These are phyloP conservation scores for Drosophila antonietae DNA, from an alignment of 2,888 invertebrate species.

Conservation along the genomic window DNA sequence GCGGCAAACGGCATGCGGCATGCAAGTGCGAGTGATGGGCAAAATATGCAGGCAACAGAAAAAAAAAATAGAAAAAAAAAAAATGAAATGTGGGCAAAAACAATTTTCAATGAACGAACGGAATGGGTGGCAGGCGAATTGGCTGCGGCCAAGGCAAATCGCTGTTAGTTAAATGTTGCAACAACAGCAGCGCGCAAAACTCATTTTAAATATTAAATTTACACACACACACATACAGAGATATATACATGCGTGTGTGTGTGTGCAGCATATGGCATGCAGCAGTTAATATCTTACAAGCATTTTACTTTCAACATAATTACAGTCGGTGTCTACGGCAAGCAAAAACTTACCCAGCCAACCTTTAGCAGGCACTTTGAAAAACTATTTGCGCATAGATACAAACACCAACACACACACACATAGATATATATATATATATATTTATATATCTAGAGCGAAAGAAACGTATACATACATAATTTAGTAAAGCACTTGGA, in stretches of 20 bases:
- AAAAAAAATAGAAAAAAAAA: neutral
- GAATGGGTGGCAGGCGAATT: conserved; percentile 30
- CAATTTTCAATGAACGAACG: conserved; percentile 62
- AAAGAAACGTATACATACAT: conserved; percentile 56
- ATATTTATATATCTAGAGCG: conserved; percentile 2
- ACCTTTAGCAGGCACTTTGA: conserved; percentile 56
- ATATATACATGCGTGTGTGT: neutral
- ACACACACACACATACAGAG: conserved; percentile 23
- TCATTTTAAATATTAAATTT: conserved; percentile 68
- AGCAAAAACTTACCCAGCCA: conserved; percentile 39
- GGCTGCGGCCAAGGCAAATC: conserved; percentile 50
- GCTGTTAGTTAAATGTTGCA: conserved; percentile 60
- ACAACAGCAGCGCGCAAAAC: conserved; percentile 26
- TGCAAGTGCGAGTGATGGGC: conserved; percentile 8
- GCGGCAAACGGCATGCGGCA: conserved; percentile 14
- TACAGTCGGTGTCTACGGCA: conserved; percentile 68
- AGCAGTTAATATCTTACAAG: conserved; percentile 76
- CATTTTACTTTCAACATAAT: conserved; percentile 79
- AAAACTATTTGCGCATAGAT: conserved; percentile 72
- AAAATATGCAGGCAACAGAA: conserved; percentile 13
- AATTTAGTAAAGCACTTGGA: conserved; percentile 77
- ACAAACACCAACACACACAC: conserved; percentile 34
- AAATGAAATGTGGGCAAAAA: conserved; percentile 24
- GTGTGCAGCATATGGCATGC: conserved; percentile 63
- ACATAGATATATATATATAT: conserved; percentile 22